Evolutionary conservation across 2,888 invertebrate genomes (phyloP).

Genomic region (Apamea sordens): DNA sequence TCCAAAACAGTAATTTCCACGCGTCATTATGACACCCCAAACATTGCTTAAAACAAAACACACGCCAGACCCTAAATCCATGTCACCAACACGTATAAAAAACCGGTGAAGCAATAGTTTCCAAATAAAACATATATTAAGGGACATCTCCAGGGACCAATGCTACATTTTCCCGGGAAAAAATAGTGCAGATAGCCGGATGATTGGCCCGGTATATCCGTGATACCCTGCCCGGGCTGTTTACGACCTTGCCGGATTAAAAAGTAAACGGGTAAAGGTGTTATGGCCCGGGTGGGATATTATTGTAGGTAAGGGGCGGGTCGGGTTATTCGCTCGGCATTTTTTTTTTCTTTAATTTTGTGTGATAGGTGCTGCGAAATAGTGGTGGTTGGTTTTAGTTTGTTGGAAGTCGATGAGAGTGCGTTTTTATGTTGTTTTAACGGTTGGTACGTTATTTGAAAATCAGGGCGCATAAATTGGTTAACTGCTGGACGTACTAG

Average conservation of each 20-base stretch:
- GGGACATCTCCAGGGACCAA: conserved; percentile 72
- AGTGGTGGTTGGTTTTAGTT: conserved; percentile 8
- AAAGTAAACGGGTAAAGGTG: conserved; percentile 79
- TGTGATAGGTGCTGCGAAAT: conserved; percentile 35
- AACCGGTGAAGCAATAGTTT: conserved; percentile 65
- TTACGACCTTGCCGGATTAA: conserved; percentile 86
- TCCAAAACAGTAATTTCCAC: background rate
- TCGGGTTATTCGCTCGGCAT: conserved; percentile 37
- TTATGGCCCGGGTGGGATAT: conserved; percentile 66
- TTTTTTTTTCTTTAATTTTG: conserved; percentile 56
- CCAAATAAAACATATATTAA: conserved; percentile 84
- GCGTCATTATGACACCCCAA: background rate
- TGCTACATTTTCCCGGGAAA: conserved; percentile 83
- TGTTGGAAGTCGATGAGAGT: conserved; percentile 37
- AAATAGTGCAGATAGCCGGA: conserved; percentile 87
- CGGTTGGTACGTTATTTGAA: background rate
- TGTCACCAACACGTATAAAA: conserved; percentile 59
- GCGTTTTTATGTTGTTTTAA: conserved; percentile 38
- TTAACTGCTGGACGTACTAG: background rate
- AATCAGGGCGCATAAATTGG: conserved; percentile 17
- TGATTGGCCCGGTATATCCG: conserved; percentile 87
- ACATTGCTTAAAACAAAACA: conserved; percentile 24
- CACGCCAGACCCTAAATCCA: conserved; percentile 41
- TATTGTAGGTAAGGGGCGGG: conserved; percentile 68
- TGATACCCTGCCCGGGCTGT: conserved; percentile 79